Evolutionary conservation across 1,140 invertebrate species (phyloP), one percentile per base, ranked within the genome.

Genomic region (Caerostris extrusa): DNA sequence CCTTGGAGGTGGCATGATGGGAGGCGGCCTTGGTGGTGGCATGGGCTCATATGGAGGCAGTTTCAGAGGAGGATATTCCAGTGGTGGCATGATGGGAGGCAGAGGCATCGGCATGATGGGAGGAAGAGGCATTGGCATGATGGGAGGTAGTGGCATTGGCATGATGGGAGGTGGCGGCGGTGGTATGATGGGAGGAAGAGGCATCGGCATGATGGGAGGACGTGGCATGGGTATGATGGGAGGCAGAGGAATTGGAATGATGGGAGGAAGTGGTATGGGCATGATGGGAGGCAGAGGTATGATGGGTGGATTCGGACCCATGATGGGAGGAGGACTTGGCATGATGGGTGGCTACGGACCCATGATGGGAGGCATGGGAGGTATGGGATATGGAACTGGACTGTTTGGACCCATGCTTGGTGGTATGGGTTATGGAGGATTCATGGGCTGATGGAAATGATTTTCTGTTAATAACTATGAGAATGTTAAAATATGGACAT

Each of bases 351-450:
- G 81, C 17, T 83, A 14, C 14, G 55, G 81, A 56, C 56, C 81
- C n/a, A 83, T 83, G 81, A 83, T 83, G 53, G 81, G 81, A 57
- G 71, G 71, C 0, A 77, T 77, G 71, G 71, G 71, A 34, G 60
- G 60, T 34, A 34, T 34, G 34, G 34, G 34, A 34, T 67, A 67
- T 67, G 64, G 64, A n/a, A n/a, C 12, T 14, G 64, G 64, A 67
- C 12, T 67, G 12, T 67, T 14, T 67, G 64, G 64, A n/a, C 64
- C 64, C 12, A 67, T 67, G 64, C 12, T 67, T 67, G 64, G 64
- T n/a, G 64, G 64, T 67, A 12, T 14, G n/a, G 64, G 64, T 14
- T 67, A 67, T 67, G 64, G 64, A 67, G 64, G 64, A 8, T 64
- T 10, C 64, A 67, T 67, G 64, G 64, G 64, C 3, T 67, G 12